A percentile compares a stretch with the other conserved stretches of the same genome.
Conservation (phyloP, 2,113 vertebrate species). For the Ondatra zibethicus region DNA sequence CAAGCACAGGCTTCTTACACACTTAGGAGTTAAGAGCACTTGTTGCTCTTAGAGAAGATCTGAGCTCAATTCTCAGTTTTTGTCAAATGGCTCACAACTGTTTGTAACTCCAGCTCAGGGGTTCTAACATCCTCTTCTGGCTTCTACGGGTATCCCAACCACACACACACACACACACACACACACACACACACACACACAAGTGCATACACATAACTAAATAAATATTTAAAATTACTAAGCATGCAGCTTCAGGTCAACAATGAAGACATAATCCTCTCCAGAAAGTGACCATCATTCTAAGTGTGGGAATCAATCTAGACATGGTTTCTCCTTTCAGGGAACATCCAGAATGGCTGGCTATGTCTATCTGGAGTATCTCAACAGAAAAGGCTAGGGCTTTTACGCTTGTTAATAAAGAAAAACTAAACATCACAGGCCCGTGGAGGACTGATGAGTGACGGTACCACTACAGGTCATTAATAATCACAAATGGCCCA, state of each 20-base stretch:
- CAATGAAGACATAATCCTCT: neutral
- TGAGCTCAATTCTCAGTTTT: neutral
- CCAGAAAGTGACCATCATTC: neutral
- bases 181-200: neutral
- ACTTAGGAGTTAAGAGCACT: neutral
- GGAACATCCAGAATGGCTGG: neutral
- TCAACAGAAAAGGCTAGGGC: neutral
- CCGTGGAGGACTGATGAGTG: rapidly evolving
- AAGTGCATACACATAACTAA: neutral
- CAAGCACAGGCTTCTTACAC: neutral
- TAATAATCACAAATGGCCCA: rapidly evolving
- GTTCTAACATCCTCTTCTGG: neutral
- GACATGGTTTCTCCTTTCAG: neutral
- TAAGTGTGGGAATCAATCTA: neutral
- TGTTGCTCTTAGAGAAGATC: neutral
- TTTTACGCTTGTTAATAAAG: neutral
- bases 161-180: neutral
- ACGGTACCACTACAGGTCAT: too few species aligned
- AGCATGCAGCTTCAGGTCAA: neutral
- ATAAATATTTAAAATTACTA: neutral
- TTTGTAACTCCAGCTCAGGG: too few species aligned
- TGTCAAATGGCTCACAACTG: neutral
- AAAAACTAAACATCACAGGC: neutral
- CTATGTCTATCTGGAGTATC: neutral
- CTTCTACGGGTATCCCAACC: neutral